Base-by-base conservation (phyloP, 2,113 vertebrate genomes). In the Lampris megalopsis region DNA sequence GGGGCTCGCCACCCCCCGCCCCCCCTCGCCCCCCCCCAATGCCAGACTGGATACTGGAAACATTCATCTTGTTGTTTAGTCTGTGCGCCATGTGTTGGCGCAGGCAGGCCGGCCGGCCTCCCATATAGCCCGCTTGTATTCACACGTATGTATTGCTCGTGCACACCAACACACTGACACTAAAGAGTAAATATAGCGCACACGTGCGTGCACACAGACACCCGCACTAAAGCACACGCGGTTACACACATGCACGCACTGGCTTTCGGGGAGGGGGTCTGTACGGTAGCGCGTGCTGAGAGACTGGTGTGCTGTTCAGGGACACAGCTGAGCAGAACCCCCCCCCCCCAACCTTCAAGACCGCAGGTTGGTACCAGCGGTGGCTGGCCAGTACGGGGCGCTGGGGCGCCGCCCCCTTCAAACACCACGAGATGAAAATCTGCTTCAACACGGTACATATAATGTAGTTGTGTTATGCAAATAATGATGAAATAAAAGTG, bases 61-160 rank as follows among this genome's bases (percentile, higher is more conserved):
- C 88, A 84, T 88, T 89, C 79, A 81, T 89, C 87, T 84, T 68
- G 79, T 76, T 91, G 88, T 91, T 90, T 89, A 92, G 92, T 91
- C 88, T 92, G 88, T 77, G 83, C 78, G 80, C 81, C 89, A 87
- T 89, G 77, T 88, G 88, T 84, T 77, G 43, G 62, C 79, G 72
- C 9, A 1, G 59, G 64, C 68, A 83, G 84, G 57, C 3, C 77
- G 48, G 42, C 66, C 68, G 66, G 71, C 73, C 54, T 64, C 67
- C 24, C 37, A 41, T 45, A 59, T 63, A 88, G 60, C 49, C 47
- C 68, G 75, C 71, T 77, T 76, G 69, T 56, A 40, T 66, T 13
- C 73, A 71, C 49, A 80, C 65, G 76, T 73, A 67, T 24, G 24
- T 24, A 24, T 24, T 24, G 24, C 24, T 24, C 24, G 24, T 24